These are phyloP conservation scores for Ctenicera cuprea DNA, from an alignment of 2,888 invertebrate genomes.

Conservation along the genomic window DNA sequence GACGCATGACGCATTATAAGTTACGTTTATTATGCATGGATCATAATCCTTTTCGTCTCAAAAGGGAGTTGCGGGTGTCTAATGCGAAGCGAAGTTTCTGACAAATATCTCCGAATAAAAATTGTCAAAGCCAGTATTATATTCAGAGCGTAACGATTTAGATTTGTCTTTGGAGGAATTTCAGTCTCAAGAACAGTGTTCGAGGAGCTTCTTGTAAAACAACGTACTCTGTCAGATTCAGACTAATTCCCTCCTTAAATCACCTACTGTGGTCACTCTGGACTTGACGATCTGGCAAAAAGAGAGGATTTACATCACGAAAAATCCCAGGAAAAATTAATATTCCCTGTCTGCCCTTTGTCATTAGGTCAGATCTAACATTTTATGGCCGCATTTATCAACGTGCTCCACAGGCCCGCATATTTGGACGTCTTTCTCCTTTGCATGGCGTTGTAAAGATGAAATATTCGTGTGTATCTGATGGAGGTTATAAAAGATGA, in stretches of 20 bases:
- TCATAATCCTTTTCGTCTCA: conserved; percentile 24
- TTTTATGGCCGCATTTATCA: conserved; percentile 55
- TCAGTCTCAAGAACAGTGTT: conserved; percentile 10
- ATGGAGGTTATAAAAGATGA: conserved; percentile 43
- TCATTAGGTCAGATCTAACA: conserved; percentile 53
- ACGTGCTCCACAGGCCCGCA: conserved; percentile 46
- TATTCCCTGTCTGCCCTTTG: conserved; percentile 50
- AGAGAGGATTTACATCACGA: conserved; percentile 25
- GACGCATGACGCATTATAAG: conserved; percentile 5
- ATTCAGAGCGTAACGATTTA: conserved; percentile 31
- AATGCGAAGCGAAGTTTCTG: conserved; percentile 13
- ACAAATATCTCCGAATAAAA: conserved; percentile 27
- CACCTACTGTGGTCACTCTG: conserved; percentile 20
- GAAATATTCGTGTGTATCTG: conserved; percentile 39
- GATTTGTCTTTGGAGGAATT: conserved; percentile 23
- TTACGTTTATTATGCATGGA: conserved; percentile 23
- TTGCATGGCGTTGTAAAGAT: conserved; percentile 45
- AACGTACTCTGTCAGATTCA: conserved; percentile 23
- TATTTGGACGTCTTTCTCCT: conserved; percentile 47
- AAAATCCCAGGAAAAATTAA: conserved; percentile 48
- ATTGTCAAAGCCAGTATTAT: conserved; percentile 30
- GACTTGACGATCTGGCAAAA: conserved; percentile 41
- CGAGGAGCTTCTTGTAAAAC: conserved; percentile 10
- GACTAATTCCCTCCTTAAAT: conserved; percentile 27
- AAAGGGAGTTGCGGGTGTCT: conserved; percentile 18